A percentile compares a stretch with the other conserved stretches of the same genome.
Conservation (phyloP, 2,113 vertebrate species). For the Aptenodytes patagonicus region DNA sequence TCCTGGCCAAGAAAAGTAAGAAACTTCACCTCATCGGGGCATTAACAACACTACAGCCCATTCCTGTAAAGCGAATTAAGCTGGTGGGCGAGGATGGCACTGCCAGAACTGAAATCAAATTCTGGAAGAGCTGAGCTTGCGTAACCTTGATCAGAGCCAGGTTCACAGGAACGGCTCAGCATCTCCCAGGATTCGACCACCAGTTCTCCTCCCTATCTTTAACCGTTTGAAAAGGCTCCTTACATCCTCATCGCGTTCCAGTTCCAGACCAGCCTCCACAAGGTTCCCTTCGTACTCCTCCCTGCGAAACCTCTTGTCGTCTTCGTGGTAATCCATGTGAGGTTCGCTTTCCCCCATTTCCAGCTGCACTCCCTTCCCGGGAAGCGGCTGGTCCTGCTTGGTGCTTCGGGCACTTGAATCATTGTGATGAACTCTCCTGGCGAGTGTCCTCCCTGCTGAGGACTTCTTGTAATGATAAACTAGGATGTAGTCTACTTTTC, state of each 20-base stretch:
- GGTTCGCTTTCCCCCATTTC: conserved; percentile 73
- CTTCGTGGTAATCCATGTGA: conserved; percentile 79
- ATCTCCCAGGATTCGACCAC: not conserved
- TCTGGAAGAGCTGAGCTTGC: not conserved
- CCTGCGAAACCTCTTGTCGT: conserved; percentile 84
- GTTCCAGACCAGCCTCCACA: conserved; percentile 86
- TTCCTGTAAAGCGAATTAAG: not conserved
- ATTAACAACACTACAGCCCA: not conserved
- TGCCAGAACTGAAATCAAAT: not conserved
- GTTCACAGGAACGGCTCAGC: not conserved
- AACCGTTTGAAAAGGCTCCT: not conserved
- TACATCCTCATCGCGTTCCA: conserved; percentile 91
- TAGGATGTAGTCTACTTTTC: conserved; percentile 91
- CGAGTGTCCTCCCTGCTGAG: not conserved
- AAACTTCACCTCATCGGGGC: not conserved
- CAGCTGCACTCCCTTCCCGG: conserved; percentile 68
- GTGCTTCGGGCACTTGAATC: conserved; percentile 67
- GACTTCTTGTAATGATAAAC: conserved; percentile 88
- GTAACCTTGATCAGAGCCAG: not conserved
- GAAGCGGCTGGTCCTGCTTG: conserved; percentile 67
- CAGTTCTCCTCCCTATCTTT: not conserved
- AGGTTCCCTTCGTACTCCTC: conserved; percentile 93
- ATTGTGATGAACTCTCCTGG: conserved; percentile 64
- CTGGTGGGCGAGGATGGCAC: not conserved
- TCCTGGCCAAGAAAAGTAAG: not conserved